A percentile compares a stretch with the other conserved stretches of the same genome.
phyloP scores from a whole-genome alignment of 2,113 vertebrate species.

The Girardinichthys multiradiatus region DNA sequence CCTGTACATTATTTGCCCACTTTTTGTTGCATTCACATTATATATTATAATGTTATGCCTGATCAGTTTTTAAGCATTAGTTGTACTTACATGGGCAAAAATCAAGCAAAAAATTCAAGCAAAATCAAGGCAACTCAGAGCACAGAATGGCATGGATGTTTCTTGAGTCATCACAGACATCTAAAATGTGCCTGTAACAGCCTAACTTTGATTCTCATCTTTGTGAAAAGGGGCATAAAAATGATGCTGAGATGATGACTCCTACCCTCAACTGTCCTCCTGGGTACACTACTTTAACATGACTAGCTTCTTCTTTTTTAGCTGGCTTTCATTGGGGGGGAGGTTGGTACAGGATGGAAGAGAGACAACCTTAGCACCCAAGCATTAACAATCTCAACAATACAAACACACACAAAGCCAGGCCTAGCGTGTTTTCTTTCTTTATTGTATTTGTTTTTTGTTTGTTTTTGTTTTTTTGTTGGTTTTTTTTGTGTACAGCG shows the following conservation, averaged over 20 bases:
- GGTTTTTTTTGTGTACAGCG: no score
- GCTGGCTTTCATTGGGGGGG: constrained; percentile 39
- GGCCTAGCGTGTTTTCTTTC: no score
- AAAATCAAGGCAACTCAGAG: not conserved
- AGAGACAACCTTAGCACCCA: constrained; percentile 17
- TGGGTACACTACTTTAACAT: constrained; percentile 32
- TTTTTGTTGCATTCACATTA: no score
- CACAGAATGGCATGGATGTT: not conserved
- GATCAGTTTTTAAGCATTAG: not conserved
- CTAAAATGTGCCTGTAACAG: not conserved
- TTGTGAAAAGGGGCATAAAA: not conserved
- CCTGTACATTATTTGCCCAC: no score
- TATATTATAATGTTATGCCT: not conserved
- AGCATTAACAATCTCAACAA: no score
- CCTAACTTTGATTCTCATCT: not conserved
- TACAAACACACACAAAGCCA: not conserved
- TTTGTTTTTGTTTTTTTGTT: constrained; percentile 13
- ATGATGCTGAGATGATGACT: constrained; percentile 1
- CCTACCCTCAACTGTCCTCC: constrained; percentile 18
- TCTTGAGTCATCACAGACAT: not conserved
- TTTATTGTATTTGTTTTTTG: not conserved
- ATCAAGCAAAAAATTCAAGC: not conserved
- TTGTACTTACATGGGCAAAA: not conserved
- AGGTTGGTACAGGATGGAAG: constrained; percentile 22
- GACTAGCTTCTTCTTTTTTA: constrained; percentile 30